Base-by-base conservation (phyloP, 2,888 invertebrate species). In the Drosophila sordidapex region DNA sequence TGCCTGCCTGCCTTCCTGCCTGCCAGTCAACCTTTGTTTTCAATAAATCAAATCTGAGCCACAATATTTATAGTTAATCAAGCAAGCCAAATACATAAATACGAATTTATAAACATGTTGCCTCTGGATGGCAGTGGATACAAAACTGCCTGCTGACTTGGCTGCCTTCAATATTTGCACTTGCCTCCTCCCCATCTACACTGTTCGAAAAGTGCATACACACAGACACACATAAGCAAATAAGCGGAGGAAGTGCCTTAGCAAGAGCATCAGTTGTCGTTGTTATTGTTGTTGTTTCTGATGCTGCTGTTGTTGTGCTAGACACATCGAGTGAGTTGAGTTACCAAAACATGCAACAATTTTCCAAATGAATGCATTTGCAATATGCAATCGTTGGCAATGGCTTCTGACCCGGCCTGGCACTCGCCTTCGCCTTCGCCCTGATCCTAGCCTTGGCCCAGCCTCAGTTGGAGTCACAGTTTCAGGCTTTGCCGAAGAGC, bases 311-410 rank as follows among this genome's bases (percentile, higher is more conserved):
- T 75, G 53, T 61, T 73, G 69, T 66, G 67, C 67, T 59, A 87
- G 80, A 83, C 86, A 81, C 81, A 80, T 77, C 68, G 78, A 74
- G 76, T 73, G 78, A 86, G 83, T 83, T 76, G 86, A 83, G 86
- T 81, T 86, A 81, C 79, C 79, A 83, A 79, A 80, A 86, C 84
- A 87, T 90, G 85, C 79, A 90, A 85, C 90, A 91, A 91, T 91
- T 91, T 91, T 91, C 90, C 91, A 90, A 88, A 79, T 89, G 90
- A 90, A 85, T 87, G 90, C 87, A 87, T 79, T 76, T 73, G 81
- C 89, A 86, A 82, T 81, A 86, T 86, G 89, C 86, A 81, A 61
- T 72, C 63, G 53, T 54, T 65, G 71, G 54, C 75, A 74, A 58
- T 59, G 57, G 54, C 64, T 61, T 68, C 73, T 68, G 70, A 74